Evolutionary conservation across 2,888 invertebrate species (phyloP), one percentile per base, ranked within the genome.

Genomic region (Sympetrum striolatum): DNA sequence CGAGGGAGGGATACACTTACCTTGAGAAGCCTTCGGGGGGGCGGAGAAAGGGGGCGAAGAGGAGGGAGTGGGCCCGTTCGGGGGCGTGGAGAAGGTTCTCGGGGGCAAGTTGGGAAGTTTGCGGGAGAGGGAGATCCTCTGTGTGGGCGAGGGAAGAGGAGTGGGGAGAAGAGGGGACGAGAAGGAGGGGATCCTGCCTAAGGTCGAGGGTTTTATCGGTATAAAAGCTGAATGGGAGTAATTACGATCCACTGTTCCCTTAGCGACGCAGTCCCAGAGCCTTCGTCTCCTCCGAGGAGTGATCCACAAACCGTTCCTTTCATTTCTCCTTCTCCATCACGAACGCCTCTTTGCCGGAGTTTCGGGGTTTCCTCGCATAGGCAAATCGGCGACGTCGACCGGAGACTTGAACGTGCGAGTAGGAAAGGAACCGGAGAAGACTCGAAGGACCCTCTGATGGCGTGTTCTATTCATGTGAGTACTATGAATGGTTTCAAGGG

Each of bases 171-270:
- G 22, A 58, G 86, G 60, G 8, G 22, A 22, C 6, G 6, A 31
- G 31, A 58, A 35, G 58, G 60, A 37, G 86, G 60, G 86, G 58
- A 37, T 86, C 86, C 86, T 58, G 58, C 86, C 39, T 86, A 86
- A 86, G 86, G 86, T 86, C 86, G 86, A 86, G 86, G 86, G 86
- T 86, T 86, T 86, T 86, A 86, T 86, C 86, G 86, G 60, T 86
- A 86, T 86, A 86, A 86, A 86, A 86, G 86, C 60, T 86, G 86
- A 86, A 86, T 86, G 86, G 86, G 86, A 86, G 86, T 86, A 86
- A 86, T 86, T 86, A 86, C 86, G n/a, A 64, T 60, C 86, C 86
- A 86, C 86, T 86, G 86, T 86, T 86, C 86, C 86, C 86, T 60
- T 86, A 60, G 86, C 35, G 86, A 86, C 86, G 53, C 82, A 44